These are phyloP conservation scores for Nannoperca obscura DNA, from an alignment of 2,797 vertebrate genomes.

Conservation along the genomic window DNA sequence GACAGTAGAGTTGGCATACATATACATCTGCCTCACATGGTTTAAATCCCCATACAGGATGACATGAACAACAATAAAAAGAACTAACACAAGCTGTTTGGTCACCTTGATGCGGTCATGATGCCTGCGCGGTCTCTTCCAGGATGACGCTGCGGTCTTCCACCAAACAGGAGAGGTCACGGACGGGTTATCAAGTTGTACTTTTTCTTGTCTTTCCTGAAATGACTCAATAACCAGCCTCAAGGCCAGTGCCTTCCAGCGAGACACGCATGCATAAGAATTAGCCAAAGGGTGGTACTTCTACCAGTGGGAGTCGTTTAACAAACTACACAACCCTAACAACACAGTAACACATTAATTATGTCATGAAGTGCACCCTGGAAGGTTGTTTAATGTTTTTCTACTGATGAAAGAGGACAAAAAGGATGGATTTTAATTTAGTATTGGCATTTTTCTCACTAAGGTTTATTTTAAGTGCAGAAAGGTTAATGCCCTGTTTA, in stretches of 20 bases:
- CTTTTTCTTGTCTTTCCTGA: constrained; percentile 19
- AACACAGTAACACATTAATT: constrained; percentile 20
- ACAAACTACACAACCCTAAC: constrained; percentile 21
- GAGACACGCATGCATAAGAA: constrained; percentile 3
- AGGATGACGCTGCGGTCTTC: not conserved
- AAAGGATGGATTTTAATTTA: constrained; percentile 20
- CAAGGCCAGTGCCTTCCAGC: constrained; percentile 15
- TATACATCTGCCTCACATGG: not conserved
- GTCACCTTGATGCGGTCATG: constrained; percentile 15
- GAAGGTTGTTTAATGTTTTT: not conserved
- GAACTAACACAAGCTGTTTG: not conserved
- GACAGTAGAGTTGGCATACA: no score
- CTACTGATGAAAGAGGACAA: constrained; percentile 7
- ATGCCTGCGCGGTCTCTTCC: not conserved
- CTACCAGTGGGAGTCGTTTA: constrained; percentile 10
- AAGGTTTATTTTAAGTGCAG: constrained; percentile 24
- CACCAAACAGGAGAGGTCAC: constrained; percentile 40
- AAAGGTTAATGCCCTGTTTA: constrained; percentile 48
- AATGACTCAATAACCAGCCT: constrained; percentile 42
- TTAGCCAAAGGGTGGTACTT: constrained; percentile 5
- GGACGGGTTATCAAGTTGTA: constrained; percentile 26
- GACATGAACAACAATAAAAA: constrained; percentile 17
- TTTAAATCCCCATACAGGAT: constrained; percentile 1
- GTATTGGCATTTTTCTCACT: constrained; percentile 1
- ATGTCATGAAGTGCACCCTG: not conserved